A percentile compares a stretch with the other conserved stretches of the same genome.
These are phyloP conservation scores for Alloscopus bannaensis DNA, from an alignment of 2,888 invertebrate species.

Conservation along the genomic window DNA sequence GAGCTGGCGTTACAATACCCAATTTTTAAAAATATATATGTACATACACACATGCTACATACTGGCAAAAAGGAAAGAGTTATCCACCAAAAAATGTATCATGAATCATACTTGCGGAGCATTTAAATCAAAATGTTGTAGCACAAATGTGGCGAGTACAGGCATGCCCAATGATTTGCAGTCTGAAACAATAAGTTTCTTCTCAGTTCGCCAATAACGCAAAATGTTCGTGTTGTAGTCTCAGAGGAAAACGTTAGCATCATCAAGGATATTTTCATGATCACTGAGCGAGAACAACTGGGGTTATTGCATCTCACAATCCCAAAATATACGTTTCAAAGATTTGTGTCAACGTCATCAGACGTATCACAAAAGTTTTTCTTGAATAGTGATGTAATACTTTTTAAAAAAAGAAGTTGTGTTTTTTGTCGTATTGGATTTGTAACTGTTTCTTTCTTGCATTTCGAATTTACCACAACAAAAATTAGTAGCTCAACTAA, in stretches of 20 bases:
- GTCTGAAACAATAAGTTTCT: no score
- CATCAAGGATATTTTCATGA: constrained; percentile 33
- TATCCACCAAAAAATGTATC: no score
- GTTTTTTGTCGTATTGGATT: background rate
- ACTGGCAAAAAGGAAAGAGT: no score
- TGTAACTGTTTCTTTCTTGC: background rate
- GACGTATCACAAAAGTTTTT: constrained; percentile 8
- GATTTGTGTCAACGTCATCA: constrained; percentile 24
- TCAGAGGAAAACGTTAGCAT: constrained; percentile 9
- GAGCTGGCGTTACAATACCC: no score
- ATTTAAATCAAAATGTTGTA: no score
- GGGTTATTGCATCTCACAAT: constrained; percentile 12
- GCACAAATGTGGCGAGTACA: no score
- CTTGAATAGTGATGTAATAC: constrained; percentile 11
- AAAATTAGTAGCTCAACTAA: background rate
- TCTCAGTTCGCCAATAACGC: no score
- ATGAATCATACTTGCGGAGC: no score
- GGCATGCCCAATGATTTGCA: no score
- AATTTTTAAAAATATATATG: no score
- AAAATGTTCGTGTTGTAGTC: no score
- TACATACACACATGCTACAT: no score
- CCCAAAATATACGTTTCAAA: background rate
- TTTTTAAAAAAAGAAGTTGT: background rate
- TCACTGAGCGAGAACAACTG: constrained; percentile 34
- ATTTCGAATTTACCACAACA: background rate